Evolutionary conservation across 2,113 vertebrate genomes (phyloP), one percentile per base, ranked within the genome.

Genomic region (Corynorhinus townsendii): DNA sequence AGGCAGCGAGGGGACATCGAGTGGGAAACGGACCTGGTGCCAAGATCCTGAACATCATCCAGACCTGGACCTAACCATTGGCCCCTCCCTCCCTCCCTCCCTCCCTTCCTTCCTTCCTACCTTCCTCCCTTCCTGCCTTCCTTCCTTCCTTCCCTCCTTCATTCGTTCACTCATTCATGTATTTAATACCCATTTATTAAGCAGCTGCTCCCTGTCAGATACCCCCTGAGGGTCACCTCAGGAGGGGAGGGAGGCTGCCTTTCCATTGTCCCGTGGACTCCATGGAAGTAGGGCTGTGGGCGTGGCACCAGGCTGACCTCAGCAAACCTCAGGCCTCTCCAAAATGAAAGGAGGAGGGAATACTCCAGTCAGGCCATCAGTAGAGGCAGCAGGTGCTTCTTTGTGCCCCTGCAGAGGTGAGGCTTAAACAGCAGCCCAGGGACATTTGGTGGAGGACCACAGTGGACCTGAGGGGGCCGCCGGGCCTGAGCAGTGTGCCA

Each of bases 331-430:
- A 7, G 84, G 24, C 72, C 59, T 40, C 71, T 20, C 15, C 47
- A 64, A 68, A 8, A 12, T 7, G 0, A 24, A 7, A 14, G 0
- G 5, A 2, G 19, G 35, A 7, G 11, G 43, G 26, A 43, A 0
- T 4, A 0, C 9, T 10, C 69, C 8, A 56, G 30, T 20, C 56
- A 9, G 49, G 52, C 52, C 15, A 1, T n/a, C 11, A 2, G 52
- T 8, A 5, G 45, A n/a, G 33, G 10, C 11, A 15, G 22, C 4
- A 22, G 38, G 38, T 49, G 38, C 93, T 38, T 3, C 59, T 80
- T 15, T 28, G 8, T 71, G 52, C 35, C 43, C 86, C 93, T 38
- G 11, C 47, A 35, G 35, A 84, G 14, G 7, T 11, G 11, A 22
- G 2, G 11, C 43, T 54, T 35, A 35, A 86, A 59, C 33, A 79